Evolutionary conservation across 92 coral and sea anemone genomes (phyloP).

Genomic region (Pocillopora grandis): DNA sequence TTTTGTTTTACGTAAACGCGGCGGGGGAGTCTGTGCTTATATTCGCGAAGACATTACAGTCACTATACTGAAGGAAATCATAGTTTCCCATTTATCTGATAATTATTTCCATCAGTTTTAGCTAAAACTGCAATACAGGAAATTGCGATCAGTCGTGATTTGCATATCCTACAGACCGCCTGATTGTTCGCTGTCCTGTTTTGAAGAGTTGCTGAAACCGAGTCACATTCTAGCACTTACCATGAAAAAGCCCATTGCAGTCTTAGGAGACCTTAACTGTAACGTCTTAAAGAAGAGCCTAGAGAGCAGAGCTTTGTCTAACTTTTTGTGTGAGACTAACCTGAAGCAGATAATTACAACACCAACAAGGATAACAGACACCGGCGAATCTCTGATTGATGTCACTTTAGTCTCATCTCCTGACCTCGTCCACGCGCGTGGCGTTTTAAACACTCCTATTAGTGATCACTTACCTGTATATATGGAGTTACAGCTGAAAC

Average conservation of each 20-base stretch:
- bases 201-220: constrained; percentile 64
- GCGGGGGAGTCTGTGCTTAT: too few relatives aligned
- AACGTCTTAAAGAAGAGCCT: constrained; percentile 37
- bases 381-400: constrained; percentile 48
- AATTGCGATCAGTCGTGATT: constrained; percentile 36
- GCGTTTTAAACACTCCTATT: constrained; percentile 37
- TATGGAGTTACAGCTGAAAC: constrained; percentile 45
- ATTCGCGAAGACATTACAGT: background rate
- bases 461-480: constrained; percentile 40
- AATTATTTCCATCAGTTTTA: background rate
- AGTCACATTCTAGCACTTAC: constrained; percentile 58
- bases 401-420: constrained; percentile 51
- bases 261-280: constrained; percentile 72
- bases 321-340: constrained; percentile 40
- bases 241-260: constrained; percentile 56
- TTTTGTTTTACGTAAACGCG: too few relatives aligned
- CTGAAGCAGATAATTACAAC: constrained; percentile 26
- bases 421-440: constrained; percentile 32
- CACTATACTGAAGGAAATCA: background rate
- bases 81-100: background rate
- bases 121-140: constrained; percentile 26
- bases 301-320: constrained; percentile 39
- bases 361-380: constrained; percentile 57
- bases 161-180: constrained; percentile 62
- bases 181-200: constrained; percentile 53